Evolutionary conservation across 2,888 invertebrate species (phyloP).

Genomic region (Euzophera pinguis): DNA sequence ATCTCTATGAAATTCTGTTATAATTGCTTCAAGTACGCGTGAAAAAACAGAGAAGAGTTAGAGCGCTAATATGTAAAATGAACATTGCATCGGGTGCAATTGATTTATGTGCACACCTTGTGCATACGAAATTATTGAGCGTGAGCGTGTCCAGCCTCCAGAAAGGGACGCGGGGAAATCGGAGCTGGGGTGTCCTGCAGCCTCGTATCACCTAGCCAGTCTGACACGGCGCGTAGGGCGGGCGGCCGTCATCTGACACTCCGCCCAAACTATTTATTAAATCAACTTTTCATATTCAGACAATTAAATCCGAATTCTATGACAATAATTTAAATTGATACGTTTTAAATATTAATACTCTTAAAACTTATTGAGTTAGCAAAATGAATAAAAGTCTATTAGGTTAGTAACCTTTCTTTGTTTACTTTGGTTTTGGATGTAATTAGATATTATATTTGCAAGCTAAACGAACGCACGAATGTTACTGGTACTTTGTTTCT

Average conservation of each 20-base stretch:
- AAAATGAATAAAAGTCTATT: slow-evolving; percentile 1
- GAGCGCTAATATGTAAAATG: not conserved
- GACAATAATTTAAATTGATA: not conserved
- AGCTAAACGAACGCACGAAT: not conserved
- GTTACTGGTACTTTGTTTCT: too few relatives aligned
- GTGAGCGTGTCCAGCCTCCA: slow-evolving; percentile 12
- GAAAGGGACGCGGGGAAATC: slow-evolving; percentile 9
- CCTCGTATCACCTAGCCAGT: not conserved
- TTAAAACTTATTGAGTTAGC: not conserved
- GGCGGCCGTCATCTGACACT: slow-evolving; percentile 23
- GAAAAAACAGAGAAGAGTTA: too few relatives aligned
- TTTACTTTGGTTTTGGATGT: slow-evolving; percentile 15
- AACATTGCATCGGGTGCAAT: not conserved
- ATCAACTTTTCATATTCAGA: not conserved
- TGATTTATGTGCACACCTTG: not conserved
- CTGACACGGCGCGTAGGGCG: slow-evolving; percentile 36
- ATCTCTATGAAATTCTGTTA: too few relatives aligned
- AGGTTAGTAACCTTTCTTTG: slow-evolving; percentile 41
- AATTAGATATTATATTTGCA: not conserved
- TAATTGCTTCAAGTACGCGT: too few relatives aligned
- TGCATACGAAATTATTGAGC: slow-evolving; percentile 13
- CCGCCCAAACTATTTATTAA: not conserved
- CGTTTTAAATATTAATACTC: not conserved
- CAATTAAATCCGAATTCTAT: not conserved
- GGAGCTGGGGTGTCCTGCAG: slow-evolving; percentile 8